Percentiles rank a stretch among this genome's conserved stretches.
These are phyloP conservation scores for Ectropis grisescens DNA, from an alignment of 1,140 invertebrate genomes.

Conservation along the genomic window DNA sequence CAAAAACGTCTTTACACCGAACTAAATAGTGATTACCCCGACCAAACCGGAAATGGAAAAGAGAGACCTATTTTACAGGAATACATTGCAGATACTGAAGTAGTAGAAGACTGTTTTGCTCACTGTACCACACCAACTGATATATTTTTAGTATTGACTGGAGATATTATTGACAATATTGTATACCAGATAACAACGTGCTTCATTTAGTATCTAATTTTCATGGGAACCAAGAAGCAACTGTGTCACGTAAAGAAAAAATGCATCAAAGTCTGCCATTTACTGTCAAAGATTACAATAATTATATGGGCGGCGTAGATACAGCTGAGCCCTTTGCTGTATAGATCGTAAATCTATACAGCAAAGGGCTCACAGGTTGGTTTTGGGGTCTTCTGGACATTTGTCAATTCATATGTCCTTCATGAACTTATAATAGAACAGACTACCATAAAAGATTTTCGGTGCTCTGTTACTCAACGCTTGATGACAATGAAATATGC, in stretches of 20 bases:
- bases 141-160: slow-evolving; percentile 32
- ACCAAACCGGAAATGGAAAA: slow-evolving; percentile 27
- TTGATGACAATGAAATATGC: slow-evolving; percentile 23
- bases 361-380: slow-evolving; percentile 46
- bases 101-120: slow-evolving; percentile 27
- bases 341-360: slow-evolving; percentile 37
- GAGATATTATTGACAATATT: slow-evolving; percentile 30
- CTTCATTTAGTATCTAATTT: slow-evolving; percentile 45
- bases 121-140: slow-evolving; percentile 21
- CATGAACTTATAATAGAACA: slow-evolving; percentile 25
- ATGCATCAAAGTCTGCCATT: slow-evolving; percentile 24
- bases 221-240: slow-evolving; percentile 27
- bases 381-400: slow-evolving; percentile 36
- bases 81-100: slow-evolving; percentile 21
- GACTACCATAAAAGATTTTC: slow-evolving; percentile 22
- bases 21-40: slow-evolving; percentile 17
- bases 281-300: slow-evolving; percentile 37
- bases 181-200: slow-evolving; percentile 43
- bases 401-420: slow-evolving; percentile 27
- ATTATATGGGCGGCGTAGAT: slow-evolving; percentile 38
- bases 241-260: slow-evolving; percentile 21
- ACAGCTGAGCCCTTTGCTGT: slow-evolving; percentile 31
- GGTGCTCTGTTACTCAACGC: slow-evolving; percentile 22
- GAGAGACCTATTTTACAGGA: slow-evolving; percentile 19
- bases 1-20: slow-evolving; percentile 14